phyloP scores from a whole-genome alignment of 2,888 invertebrate species.

The Pyrgus malvae region DNA sequence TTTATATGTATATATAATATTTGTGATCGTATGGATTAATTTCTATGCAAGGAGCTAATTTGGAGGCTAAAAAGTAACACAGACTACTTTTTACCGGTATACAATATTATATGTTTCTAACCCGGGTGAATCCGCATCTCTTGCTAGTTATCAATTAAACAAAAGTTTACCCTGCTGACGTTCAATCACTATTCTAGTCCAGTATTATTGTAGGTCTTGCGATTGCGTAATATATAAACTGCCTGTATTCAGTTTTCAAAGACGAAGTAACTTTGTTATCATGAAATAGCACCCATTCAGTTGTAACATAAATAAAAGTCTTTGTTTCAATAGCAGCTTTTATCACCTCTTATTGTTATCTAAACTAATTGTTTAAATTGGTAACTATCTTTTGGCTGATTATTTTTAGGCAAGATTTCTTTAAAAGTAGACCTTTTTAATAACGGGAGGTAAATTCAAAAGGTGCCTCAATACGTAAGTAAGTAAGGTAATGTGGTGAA shows the following conservation, averaged over 20 bases:
- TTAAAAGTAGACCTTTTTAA: no score
- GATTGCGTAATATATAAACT: conserved; percentile 32
- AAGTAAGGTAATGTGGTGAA: no score
- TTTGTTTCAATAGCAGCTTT: conserved; percentile 33
- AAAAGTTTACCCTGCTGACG: conserved; percentile 10
- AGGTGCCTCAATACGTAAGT: no score
- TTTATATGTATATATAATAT: no score
- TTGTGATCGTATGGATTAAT: no score
- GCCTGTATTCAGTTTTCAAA: conserved; percentile 12
- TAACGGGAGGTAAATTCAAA: no score
- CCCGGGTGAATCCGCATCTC: no score
- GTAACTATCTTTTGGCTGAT: conserved; percentile 3
- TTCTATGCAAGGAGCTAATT: no score
- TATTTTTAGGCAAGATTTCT: not conserved
- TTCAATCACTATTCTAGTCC: conserved; percentile 25
- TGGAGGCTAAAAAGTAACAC: no score
- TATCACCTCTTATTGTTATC: conserved; percentile 42
- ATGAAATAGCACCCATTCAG: conserved; percentile 45
- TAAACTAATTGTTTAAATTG: conserved; percentile 41
- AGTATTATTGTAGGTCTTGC: conserved; percentile 16
- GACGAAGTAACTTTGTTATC: conserved; percentile 42
- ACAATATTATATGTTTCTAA: no score
- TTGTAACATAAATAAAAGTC: conserved; percentile 46
- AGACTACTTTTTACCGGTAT: no score
- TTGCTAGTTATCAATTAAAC: not conserved